Evolutionary conservation across 2,113 vertebrate species (phyloP).

Genomic region (Bufo gargarizans): DNA sequence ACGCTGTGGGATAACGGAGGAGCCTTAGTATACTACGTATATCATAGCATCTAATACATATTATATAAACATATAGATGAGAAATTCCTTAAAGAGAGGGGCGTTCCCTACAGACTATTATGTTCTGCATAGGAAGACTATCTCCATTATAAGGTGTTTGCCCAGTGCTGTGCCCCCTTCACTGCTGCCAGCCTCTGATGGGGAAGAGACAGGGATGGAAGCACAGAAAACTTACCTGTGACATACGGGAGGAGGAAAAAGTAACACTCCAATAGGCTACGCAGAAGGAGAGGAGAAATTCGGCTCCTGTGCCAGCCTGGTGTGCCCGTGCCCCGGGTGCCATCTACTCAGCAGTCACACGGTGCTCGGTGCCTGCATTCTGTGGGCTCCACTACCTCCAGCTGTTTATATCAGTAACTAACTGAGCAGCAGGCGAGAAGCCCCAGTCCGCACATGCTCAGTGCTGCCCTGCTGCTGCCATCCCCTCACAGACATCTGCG

Average conservation of each 20-base stretch:
- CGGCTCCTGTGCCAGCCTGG: conserved; percentile 57
- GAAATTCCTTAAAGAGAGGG: too few relatives aligned
- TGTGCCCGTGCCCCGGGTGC: conserved; percentile 26
- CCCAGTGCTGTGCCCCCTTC: too few relatives aligned
- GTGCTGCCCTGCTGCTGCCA: conserved; percentile 43
- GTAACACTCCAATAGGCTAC: conserved; percentile 43
- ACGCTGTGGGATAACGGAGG: too few relatives aligned
- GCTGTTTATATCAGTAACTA: conserved; percentile 57
- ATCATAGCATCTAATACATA: too few relatives aligned
- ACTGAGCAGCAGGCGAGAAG: conserved; percentile 37
- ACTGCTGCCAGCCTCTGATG: too few relatives aligned
- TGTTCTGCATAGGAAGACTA: too few relatives aligned
- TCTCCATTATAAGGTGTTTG: too few relatives aligned
- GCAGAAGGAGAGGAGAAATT: conserved; percentile 52
- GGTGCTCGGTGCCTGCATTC: conserved; percentile 44
- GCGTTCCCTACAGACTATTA: too few relatives aligned
- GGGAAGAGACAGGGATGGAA: neutral
- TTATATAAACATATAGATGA: too few relatives aligned
- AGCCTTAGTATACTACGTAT: too few relatives aligned
- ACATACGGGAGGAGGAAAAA: conserved; percentile 11
- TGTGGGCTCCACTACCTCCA: conserved; percentile 55
- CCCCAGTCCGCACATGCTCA: conserved; percentile 58
- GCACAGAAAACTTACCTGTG: conserved; percentile 38
- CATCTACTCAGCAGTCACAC: conserved; percentile 32
- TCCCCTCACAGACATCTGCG: conserved; percentile 14